phyloP scores from a whole-genome alignment of 2,888 invertebrate species.

The Drosophila leonis region DNA sequence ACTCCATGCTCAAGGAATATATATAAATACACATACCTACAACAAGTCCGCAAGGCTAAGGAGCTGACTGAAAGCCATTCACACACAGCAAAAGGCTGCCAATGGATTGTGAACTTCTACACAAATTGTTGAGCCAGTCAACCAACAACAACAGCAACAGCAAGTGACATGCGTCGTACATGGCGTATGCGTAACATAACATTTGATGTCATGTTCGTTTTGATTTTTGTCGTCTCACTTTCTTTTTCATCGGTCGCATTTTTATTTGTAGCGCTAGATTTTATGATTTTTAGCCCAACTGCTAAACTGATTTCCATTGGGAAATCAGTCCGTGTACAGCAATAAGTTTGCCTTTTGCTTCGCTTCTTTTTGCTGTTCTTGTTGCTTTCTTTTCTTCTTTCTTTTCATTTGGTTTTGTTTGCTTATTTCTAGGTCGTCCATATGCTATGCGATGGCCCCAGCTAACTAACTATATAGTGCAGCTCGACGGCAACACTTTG shows the following conservation, averaged over 20 bases:
- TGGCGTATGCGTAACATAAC: conserved; percentile 70
- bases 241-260: conserved; percentile 60
- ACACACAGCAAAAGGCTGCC: conserved; percentile 38
- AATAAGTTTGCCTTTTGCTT: conserved; percentile 55
- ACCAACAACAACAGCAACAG: conserved; percentile 19
- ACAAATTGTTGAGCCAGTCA: conserved; percentile 66
- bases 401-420: conserved; percentile 39
- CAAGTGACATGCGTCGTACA: conserved; percentile 49
- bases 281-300: conserved; percentile 82
- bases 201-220: conserved; percentile 46
- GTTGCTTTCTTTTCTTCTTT: neutral
- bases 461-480: conserved; percentile 19
- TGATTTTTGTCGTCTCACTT: conserved; percentile 55
- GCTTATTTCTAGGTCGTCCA: conserved; percentile 34
- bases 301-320: conserved; percentile 85
- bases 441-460: conserved; percentile 22
- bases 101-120: conserved; percentile 69
- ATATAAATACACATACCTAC: conserved; percentile 26
- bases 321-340: conserved; percentile 71
- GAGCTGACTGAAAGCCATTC: conserved; percentile 44
- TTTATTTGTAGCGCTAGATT: conserved; percentile 80
- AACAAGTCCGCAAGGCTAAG: conserved; percentile 31
- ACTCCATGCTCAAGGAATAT: conserved; percentile 27
- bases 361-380: conserved; percentile 3
- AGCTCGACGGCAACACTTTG: conserved; percentile 7